Evolutionary conservation across 2,888 invertebrate genomes (phyloP).

Genomic region (Dolichomitus sp.): DNA sequence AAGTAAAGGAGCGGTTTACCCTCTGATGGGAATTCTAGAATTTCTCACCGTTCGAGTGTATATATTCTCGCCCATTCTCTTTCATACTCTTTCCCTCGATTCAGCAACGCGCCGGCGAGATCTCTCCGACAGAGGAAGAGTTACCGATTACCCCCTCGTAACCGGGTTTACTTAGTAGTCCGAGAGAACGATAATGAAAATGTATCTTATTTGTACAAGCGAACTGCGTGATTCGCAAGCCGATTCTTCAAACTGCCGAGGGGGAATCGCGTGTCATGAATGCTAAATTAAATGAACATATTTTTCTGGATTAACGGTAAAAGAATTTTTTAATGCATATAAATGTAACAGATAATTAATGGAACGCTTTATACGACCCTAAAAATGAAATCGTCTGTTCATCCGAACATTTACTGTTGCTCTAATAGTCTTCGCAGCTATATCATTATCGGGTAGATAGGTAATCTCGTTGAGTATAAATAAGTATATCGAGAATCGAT

Average conservation of each 20-base stretch:
- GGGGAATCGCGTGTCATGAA: neutral
- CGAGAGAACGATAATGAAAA: constrained; percentile 24
- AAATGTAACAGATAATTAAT: neutral
- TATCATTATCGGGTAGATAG: constrained; percentile 27
- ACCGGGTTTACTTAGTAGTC: constrained; percentile 18
- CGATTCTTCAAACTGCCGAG: constrained; percentile 10
- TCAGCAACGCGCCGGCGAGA: constrained; percentile 12
- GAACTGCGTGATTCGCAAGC: constrained; percentile 3
- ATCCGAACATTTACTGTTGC: neutral
- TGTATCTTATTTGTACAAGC: constrained; percentile 29
- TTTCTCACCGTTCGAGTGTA: constrained; percentile 48
- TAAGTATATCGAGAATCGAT: constrained; percentile 56
- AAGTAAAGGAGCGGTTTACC: constrained; percentile 29
- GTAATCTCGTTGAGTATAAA: constrained; percentile 54
- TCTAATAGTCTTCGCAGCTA: neutral
- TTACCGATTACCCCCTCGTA: constrained; percentile 41
- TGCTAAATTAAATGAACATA: neutral
- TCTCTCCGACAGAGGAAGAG: constrained; percentile 9
- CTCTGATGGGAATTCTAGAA: constrained; percentile 49
- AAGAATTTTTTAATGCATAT: neutral
- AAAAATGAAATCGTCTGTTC: neutral
- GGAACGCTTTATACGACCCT: neutral
- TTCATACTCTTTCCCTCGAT: constrained; percentile 1
- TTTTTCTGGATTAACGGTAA: neutral
- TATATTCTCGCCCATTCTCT: constrained; percentile 29